Percentiles rank a stretch among this genome's conserved stretches.
phyloP scores from a whole-genome alignment of 2,888 invertebrate genomes.

The Heteromurus nitidus region DNA sequence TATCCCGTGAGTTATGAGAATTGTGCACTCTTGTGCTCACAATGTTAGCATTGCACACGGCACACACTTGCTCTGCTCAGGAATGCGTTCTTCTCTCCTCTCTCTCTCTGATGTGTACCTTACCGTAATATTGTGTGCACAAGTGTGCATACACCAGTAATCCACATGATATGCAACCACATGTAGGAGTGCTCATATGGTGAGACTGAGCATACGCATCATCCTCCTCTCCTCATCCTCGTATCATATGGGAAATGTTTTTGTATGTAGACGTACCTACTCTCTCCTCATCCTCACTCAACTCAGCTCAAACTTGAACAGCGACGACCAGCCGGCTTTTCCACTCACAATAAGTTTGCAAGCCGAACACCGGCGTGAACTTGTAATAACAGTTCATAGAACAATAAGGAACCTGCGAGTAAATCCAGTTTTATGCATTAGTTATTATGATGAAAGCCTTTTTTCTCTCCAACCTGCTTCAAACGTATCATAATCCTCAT shows the following conservation, averaged over 20 bases:
- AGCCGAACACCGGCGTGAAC: constrained; percentile 35
- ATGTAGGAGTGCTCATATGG: background rate
- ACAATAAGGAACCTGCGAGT: constrained; percentile 36
- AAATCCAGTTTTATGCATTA: constrained; percentile 43
- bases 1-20: constrained; percentile 21
- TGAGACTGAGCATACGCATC: background rate
- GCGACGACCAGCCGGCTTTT: constrained; percentile 24
- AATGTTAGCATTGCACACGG: no score
- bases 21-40: no score
- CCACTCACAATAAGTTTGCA: no score
- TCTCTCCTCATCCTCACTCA: no score
- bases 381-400: constrained; percentile 52
- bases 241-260: no score
- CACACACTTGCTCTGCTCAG: background rate
- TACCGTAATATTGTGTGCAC: no score
- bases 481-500: no score
- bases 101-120: background rate
- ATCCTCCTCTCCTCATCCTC: background rate
- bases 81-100: no score
- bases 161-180: background rate
- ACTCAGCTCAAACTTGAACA: background rate
- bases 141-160: background rate
- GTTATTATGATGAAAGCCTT: constrained; percentile 18
- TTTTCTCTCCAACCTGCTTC: no score
- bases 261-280: no score